Evolutionary conservation across 2,797 vertebrate species (phyloP).

Genomic region (Alca torda): DNA sequence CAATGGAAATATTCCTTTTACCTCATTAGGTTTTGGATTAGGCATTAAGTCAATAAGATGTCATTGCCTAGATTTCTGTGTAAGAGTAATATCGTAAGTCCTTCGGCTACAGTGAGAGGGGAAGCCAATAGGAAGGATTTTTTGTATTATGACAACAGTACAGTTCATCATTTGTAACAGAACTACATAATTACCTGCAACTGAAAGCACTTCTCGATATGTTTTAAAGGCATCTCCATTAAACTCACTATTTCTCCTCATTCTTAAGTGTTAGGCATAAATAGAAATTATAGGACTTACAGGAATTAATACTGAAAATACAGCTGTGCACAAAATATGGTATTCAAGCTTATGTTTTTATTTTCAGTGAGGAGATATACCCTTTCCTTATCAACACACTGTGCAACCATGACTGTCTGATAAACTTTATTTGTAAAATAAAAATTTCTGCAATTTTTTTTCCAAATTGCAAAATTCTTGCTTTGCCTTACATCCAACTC

Average conservation of each 20-base stretch:
- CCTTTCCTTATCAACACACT: neutral
- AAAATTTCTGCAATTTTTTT: neutral
- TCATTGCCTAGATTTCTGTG: neutral
- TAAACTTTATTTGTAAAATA: neutral
- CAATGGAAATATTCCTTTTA: constrained; percentile 23
- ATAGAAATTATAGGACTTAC: neutral
- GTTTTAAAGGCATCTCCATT: neutral
- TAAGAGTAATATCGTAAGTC: neutral
- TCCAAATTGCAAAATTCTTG: neutral
- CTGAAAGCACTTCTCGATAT: neutral
- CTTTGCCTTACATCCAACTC: neutral
- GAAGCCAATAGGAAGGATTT: neutral
- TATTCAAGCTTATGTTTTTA: neutral
- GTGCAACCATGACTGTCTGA: neutral
- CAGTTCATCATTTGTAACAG: neutral
- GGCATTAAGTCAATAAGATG: constrained; percentile 25
- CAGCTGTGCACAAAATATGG: neutral
- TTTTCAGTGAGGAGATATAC: neutral
- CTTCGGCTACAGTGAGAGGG: neutral
- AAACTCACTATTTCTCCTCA: neutral
- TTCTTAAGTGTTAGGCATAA: neutral
- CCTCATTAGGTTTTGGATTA: constrained; percentile 47
- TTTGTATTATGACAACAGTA: neutral
- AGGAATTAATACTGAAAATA: neutral
- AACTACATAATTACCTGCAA: neutral